Evolutionary conservation across 2,113 vertebrate genomes (phyloP), one percentile per base, ranked within the genome.

Genomic region (Coturnix japonica): DNA sequence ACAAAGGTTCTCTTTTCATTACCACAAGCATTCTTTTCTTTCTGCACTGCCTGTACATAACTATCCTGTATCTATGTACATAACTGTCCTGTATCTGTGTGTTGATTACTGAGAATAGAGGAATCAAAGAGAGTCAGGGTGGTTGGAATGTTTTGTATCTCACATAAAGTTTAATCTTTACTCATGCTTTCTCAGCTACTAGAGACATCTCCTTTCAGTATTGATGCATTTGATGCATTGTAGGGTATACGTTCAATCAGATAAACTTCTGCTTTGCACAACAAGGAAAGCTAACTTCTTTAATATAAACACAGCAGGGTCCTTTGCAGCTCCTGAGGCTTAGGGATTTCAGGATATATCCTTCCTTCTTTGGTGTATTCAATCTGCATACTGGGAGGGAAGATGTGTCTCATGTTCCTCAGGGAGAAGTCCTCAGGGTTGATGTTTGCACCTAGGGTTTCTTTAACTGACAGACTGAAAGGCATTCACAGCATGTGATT

Each of bases 381-480:
- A 43, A 74, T 81, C 39, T 53, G 35, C 22, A 78, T 57, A n/a
- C 57, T 31, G 13, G 5, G 39, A 71, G 16, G 39, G 22, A 78
- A 75, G 43, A 84, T 84, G 51, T 7, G 2, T 84, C 66, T 81
- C 63, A 64, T 53, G 26, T 53, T 2, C 23, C 39, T 12, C 41
- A 25, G 71, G 57, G 44, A 81, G 53, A 88, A 81, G 20, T 30
- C 77, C 53, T 89, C 81, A 81, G 81, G 81, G 84, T 78, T 6
- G 1, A 57, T 81, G 74, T 54, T 87, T 35, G 71, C 49, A 66
- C 63, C 63, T 61, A 61, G 49, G 30, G n/a, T 28, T 85, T 44
- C 23, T 79, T 65, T 95, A 94, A 81, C 1, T 89, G 93, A 53
- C 78, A 92, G 74, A 61, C 70, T 64, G 76, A 75, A 67, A 95